These are phyloP conservation scores for Brachyptera risi DNA, from an alignment of 2,888 invertebrate species.

Conservation along the genomic window DNA sequence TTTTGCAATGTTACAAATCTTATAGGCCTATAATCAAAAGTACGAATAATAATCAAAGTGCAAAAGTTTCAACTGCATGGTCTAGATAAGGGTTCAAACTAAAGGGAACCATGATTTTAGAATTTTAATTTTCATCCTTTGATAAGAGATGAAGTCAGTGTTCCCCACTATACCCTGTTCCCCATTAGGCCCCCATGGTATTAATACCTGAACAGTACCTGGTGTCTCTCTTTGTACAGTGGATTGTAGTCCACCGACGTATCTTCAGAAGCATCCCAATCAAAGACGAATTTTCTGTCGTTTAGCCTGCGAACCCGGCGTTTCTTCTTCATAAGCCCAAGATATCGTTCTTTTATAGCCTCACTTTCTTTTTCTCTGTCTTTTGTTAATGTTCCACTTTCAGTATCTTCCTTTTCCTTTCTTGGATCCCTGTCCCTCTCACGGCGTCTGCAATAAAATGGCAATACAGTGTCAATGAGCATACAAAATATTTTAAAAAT, in stretches of 20 bases:
- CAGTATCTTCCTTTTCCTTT: slow-evolving; percentile 28
- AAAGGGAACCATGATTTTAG: too few species aligned
- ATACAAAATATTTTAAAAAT: too few species aligned
- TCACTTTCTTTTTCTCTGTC: slow-evolving; percentile 91
- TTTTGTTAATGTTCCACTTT: slow-evolving; percentile 49
- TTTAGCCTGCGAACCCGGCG: slow-evolving; percentile 88
- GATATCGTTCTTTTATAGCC: slow-evolving; percentile 92
- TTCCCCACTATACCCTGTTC: too few species aligned
- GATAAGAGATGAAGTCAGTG: too few species aligned
- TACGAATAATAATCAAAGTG: too few species aligned
- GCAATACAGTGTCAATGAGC: too few species aligned
- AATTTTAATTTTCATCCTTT: too few species aligned
- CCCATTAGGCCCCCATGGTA: too few species aligned
- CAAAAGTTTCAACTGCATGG: too few species aligned
- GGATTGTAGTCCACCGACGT: slow-evolving; percentile 97
- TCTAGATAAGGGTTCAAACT: too few species aligned
- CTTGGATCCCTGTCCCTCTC: slow-evolving; percentile 30
- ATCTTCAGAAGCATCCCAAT: slow-evolving; percentile 99
- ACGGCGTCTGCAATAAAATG: slow-evolving; percentile 19
- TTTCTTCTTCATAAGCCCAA: slow-evolving; percentile 91
- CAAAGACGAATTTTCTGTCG: slow-evolving; percentile 99
- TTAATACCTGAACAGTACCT: slow-evolving; percentile 48
- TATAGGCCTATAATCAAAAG: too few species aligned
- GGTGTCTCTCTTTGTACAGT: slow-evolving; percentile 93
- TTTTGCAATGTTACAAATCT: too few species aligned